Evolutionary conservation across 2,888 invertebrate genomes (phyloP).

Genomic region (Hesperia comma): DNA sequence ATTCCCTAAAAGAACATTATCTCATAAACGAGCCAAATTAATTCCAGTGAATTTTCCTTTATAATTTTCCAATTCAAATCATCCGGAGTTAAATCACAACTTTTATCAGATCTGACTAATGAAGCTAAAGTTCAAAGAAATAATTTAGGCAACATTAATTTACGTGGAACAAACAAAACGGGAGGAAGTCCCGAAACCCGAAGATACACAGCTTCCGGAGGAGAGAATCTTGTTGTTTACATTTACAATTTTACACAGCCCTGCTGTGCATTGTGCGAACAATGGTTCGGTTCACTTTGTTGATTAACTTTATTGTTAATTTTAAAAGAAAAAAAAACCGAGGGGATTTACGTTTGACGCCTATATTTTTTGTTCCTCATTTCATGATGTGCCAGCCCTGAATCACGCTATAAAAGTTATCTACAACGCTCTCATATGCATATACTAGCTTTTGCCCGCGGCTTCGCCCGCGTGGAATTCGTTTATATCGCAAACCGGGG

Average conservation of each 20-base stretch:
- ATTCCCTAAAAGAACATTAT: background rate
- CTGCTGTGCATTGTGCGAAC: no score
- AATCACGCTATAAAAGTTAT: no score
- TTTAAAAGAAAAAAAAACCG: no score
- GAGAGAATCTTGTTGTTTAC: conserved; percentile 41
- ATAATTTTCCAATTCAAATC: conserved; percentile 13
- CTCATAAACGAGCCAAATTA: background rate
- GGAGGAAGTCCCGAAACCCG: conserved; percentile 6
- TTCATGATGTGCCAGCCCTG: no score
- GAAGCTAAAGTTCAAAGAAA: conserved; percentile 28
- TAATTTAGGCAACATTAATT: conserved; percentile 32
- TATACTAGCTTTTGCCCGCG: no score
- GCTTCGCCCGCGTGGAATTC: no score
- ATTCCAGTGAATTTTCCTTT: background rate
- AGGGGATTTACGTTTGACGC: no score
- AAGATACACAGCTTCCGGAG: conserved; percentile 36
- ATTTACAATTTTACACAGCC: conserved; percentile 28
- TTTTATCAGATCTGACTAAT: conserved; percentile 29
- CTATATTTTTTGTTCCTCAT: no score
- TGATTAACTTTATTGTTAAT: no score
- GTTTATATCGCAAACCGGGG: no score
- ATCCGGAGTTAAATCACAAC: conserved; percentile 19
- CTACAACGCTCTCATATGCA: no score
- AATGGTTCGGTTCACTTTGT: no score
- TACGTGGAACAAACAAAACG: conserved; percentile 25